Base-by-base conservation (phyloP, 2,888 invertebrate species). In the Smittia sp. region DNA sequence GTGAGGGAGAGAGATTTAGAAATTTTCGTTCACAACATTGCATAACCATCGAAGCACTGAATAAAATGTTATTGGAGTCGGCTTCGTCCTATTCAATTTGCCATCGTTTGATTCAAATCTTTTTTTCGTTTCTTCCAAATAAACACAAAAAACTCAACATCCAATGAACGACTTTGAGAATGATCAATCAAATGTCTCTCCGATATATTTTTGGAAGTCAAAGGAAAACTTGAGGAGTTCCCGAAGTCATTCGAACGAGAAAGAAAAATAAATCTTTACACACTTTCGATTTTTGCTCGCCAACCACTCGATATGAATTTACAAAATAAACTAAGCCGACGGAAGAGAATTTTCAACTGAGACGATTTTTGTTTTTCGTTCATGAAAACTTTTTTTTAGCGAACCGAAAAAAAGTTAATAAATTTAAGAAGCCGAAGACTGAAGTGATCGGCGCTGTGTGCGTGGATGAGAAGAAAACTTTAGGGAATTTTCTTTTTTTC, bases 361-460 rank as follows among this genome's bases (percentile, higher is more conserved):
- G 22, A 58, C 9, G 58, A 58, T 58, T 18, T 58, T 58, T 58
- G 18, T 58, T 22, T 58, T 58, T 2, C 11, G n/a, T 46, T 46
- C 18, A 15, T 58, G 18, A 58, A 58, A 18, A 58, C 9, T 7
- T 4, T 46, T 39, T 58, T 20, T 58, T 58, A 58, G 20, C 58
- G 58, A 58, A 20, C 18, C 58, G 58, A 20, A 58, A 58, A n/a
- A 58, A 9, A 20, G 18, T 58, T 22, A 58, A 58, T 58, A 58
- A 58, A 58, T 58, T 58, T 18, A 58, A 58, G 20, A n/a, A 58
- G 58, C 58, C 58, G 58, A 58, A 58, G 58, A 58, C 22, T 58
- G 6, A 7, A 18, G 4, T 18, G 18, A 18, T 18, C 7, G 52
- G 15, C 15, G 18, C 18, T 58, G 9, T 58, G 22, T 18, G 2